Percentiles rank a stretch among this genome's conserved stretches.
phyloP scores from a whole-genome alignment of 2,113 vertebrate genomes.

The Craseonycteris thonglongyai region DNA sequence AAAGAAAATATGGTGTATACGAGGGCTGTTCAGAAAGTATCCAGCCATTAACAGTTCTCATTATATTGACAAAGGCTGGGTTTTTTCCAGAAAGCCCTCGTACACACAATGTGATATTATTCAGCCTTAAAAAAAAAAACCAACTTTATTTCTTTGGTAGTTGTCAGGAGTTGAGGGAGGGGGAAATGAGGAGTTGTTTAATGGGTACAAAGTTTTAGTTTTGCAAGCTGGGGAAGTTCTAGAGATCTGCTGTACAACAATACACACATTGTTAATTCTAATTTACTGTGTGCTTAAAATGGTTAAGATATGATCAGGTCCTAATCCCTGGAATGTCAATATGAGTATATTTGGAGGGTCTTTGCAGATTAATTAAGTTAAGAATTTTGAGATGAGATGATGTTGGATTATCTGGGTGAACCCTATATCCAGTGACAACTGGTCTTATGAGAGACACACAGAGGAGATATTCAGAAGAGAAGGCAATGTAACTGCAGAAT shows the following conservation, averaged over 20 bases:
- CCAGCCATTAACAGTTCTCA: too few species aligned
- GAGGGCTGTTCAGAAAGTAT: too few species aligned
- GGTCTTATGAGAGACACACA: not conserved
- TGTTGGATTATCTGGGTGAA: not conserved
- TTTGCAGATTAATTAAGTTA: not conserved
- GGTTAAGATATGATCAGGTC: not conserved
- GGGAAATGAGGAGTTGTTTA: not conserved
- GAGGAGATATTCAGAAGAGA: not conserved
- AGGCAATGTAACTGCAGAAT: not conserved
- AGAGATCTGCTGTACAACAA: not conserved
- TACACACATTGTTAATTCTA: not conserved
- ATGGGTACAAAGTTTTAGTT: not conserved
- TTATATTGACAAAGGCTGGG: too few species aligned
- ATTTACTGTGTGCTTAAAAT: not conserved
- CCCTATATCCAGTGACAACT: not conserved
- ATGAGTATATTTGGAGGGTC: not conserved
- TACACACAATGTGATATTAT: too few species aligned
- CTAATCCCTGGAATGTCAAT: not conserved
- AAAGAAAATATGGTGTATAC: not conserved
- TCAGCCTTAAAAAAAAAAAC: too few species aligned
- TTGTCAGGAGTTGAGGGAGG: not conserved
- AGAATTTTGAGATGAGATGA: not conserved
- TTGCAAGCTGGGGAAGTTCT: not conserved
- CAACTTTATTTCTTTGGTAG: too few species aligned
- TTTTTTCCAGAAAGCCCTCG: not conserved